Conservation (phyloP, 2,888 invertebrate species). For the Drosophila emarginata region DNA sequence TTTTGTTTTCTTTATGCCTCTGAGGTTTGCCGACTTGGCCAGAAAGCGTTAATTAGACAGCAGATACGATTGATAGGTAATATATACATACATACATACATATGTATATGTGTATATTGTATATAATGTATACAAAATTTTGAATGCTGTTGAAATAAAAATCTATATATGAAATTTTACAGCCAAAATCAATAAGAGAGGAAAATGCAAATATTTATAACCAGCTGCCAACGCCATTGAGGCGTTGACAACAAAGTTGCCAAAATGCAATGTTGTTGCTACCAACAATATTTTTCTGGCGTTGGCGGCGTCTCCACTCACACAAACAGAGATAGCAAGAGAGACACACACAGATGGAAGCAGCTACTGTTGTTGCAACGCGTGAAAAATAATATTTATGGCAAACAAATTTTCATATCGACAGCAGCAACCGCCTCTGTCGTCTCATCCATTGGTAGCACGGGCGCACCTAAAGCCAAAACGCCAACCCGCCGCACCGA, state of each 20-base stretch:
- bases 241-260: slow-evolving; percentile 50
- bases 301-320: slow-evolving; percentile 50
- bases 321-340: background rate
- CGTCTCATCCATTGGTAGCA: background rate
- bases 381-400: slow-evolving; percentile 75
- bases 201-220: slow-evolving; percentile 45
- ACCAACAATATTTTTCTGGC: slow-evolving; percentile 26
- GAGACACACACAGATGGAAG: background rate
- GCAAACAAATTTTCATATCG: slow-evolving; percentile 77
- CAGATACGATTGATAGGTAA: slow-evolving; percentile 47
- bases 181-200: slow-evolving; percentile 34
- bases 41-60: slow-evolving; percentile 69
- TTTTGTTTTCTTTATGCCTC: slow-evolving; percentile 13
- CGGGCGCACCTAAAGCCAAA: slow-evolving; percentile 15
- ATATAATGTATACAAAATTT: background rate
- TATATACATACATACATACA: slow-evolving; percentile 7
- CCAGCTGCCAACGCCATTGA: slow-evolving; percentile 30
- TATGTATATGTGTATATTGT: background rate
- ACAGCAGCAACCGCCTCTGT: slow-evolving; percentile 37
- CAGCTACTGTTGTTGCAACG: slow-evolving; percentile 61
- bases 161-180: slow-evolving; percentile 1
- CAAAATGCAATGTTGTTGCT: slow-evolving; percentile 33
- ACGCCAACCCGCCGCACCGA: slow-evolving; percentile 45
- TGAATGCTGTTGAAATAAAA: background rate
- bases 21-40: slow-evolving; percentile 29